Evolutionary conservation across 92 coral and sea anemone species (phyloP), one percentile per base, ranked within the genome.

Genomic region (Paragorgia papillata): DNA sequence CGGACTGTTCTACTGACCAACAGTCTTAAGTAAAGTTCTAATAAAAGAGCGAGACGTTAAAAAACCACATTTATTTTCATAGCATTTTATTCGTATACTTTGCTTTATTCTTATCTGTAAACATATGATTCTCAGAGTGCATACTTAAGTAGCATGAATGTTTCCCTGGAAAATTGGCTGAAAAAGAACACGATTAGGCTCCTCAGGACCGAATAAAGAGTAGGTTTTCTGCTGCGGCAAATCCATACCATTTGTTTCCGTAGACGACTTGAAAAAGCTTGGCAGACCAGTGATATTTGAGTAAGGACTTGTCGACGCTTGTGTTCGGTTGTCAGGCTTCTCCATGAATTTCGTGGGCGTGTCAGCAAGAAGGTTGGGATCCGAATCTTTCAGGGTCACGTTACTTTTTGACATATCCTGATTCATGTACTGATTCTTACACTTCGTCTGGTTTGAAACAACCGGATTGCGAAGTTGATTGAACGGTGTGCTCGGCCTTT

Each of bases 251-350:
- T 83, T 88, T 43, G 66, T 43, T 10, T 82, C 95, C 5, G 90
- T 82, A 24, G 79, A 60, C n/a, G 75, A 83, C 30, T 62, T 69
- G 10, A 94, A 69, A 78, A 91, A 83, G 78, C 90, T 86, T 8
- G 96, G 96, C 76, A 94, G 84, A 57, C 98, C 98, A 15, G 97
- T 88, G 80, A 94, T 90, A 79, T 90, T 90, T 21, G 97, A 90
- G 85, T 93, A 94, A 20, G 78, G 63, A 14, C 79, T 80, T 29
- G 81, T 54, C 40, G 78, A 83, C 48, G 83, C 88, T 17, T 79
- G 84, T 20, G 58, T 65, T 67, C 98, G 85, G 82, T 94, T 94
- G 73, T 94, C 98, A 9, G 97, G 98, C 84, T 94, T 94, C 41
- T 83, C 70, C 57, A 69, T 73, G 22, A 65, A 73, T n/a, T 80